Evolutionary conservation across 2,797 vertebrate genomes (phyloP), one percentile per base, ranked within the genome.

Genomic region (Enteromius radiatus): DNA sequence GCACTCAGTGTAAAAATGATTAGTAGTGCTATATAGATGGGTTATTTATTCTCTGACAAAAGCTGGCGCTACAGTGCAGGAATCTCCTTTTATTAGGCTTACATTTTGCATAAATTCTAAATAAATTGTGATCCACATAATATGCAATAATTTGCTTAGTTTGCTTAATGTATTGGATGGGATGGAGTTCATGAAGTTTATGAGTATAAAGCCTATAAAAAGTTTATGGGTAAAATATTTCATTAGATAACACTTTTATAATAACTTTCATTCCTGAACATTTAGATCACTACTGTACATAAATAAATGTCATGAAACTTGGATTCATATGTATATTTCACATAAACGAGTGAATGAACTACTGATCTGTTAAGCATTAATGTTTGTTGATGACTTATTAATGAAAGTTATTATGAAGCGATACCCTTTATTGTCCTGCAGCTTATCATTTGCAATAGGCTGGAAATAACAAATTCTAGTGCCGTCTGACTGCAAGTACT

Each of bases 21-120:
- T 47, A 78, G 49, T 14, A 45, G 43, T 45, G n/a, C 43, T 45
- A 38, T 45, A 43, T 61, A 83, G 26, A 61, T 81, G 21, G 68
- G 69, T 64, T 54, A 67, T 67, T 75, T 82, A 82, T 76, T 75
- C 33, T 43, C 80, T 56, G 23, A 82, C 63, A 67, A 76, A 75
- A 82, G 63, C 71, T 54, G 33, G 59, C 33, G 36, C 63, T 38
- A 54, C 26, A 68, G 33, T 31, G 49, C 45, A 11, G 7, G 3
- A 76, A 74, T 68, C 45, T 64, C 17, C 54, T 52, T 81, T 75
- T 26, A 81, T 0, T 3, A 63, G 28, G 21, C 38, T 49, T 49
- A 23, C 31, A 61, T 81, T 63, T 52, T 6, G 61, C 59, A 52
- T 65, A 65, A 38, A 81, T 65, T 41, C 11, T 0, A 67, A 75